These are phyloP conservation scores for Papilio helenus DNA, from an alignment of 1,140 invertebrate genomes.

Conservation along the genomic window DNA sequence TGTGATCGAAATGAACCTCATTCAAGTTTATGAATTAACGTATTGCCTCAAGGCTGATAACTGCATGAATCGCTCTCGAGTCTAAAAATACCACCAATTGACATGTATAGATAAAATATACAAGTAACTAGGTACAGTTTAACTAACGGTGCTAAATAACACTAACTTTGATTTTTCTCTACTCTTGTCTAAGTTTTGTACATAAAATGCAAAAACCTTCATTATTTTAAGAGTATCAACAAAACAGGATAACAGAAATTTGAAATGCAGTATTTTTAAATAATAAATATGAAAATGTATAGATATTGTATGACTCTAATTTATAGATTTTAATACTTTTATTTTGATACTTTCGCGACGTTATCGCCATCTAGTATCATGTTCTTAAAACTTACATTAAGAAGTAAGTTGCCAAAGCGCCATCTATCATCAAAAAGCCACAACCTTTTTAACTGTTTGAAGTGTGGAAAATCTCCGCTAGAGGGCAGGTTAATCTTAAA, in stretches of 20 bases:
- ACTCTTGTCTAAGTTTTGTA: not conserved
- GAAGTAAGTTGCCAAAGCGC: not conserved
- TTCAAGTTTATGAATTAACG: conserved; percentile 32
- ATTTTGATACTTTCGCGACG: not conserved
- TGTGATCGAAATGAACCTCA: conserved; percentile 6
- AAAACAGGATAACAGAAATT: not conserved
- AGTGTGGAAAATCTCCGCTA: not conserved
- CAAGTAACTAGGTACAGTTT: conserved; percentile 9
- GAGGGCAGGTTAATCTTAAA: not conserved
- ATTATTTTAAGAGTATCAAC: not conserved
- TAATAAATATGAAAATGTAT: not conserved
- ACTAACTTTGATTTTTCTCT: not conserved
- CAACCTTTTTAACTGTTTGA: not conserved
- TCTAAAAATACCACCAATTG: conserved; percentile 22
- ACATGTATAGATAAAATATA: not conserved
- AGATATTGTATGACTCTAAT: not conserved
- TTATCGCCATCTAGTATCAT: not conserved
- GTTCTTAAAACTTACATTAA: no score
- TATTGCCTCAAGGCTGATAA: conserved; percentile 5
- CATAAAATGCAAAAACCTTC: not conserved
- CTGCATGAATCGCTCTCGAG: conserved; percentile 13
- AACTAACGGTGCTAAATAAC: conserved; percentile 7
- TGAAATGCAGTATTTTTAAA: not conserved
- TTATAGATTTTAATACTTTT: not conserved
- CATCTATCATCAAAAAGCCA: not conserved